Conservation (phyloP, 2,888 invertebrate genomes). For the Alviniconcha strummeri region DNA sequence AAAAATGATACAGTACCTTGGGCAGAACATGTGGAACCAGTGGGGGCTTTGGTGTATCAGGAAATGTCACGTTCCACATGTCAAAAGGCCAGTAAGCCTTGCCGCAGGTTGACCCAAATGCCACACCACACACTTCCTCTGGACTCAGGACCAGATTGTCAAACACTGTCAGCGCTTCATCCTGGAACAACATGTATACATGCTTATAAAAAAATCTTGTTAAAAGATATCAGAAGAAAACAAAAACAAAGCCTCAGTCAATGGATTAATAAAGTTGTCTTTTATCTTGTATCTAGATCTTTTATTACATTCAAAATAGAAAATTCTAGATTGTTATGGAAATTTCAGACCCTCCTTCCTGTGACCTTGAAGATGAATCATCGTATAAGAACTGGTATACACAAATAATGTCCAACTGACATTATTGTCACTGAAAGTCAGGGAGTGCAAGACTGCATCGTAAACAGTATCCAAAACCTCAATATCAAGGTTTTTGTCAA, state of each 20-base stretch:
- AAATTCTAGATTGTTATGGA: not conserved
- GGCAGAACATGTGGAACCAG: constrained; percentile 49
- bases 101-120: constrained; percentile 93
- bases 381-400: no score
- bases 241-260: not conserved
- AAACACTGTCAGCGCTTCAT: constrained; percentile 84
- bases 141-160: constrained; percentile 88
- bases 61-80: constrained; percentile 75
- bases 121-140: constrained; percentile 92
- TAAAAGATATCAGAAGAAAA: no score
- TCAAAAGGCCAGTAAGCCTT: constrained; percentile 92
- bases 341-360: not conserved
- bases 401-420: no score
- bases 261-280: not conserved
- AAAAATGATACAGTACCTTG: constrained; percentile 41
- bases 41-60: constrained; percentile 58
- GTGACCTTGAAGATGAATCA: not conserved
- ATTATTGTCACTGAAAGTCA: no score
- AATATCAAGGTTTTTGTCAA: no score
- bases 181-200: constrained; percentile 75
- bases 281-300: not conserved
- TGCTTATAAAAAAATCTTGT: no score
- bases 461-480: no score
- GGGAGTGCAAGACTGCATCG: no score
- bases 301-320: no score